Percentiles rank a stretch among this genome's conserved stretches.
phyloP scores from a whole-genome alignment of 1,140 invertebrate species.

The Drosophila watanabei region DNA sequence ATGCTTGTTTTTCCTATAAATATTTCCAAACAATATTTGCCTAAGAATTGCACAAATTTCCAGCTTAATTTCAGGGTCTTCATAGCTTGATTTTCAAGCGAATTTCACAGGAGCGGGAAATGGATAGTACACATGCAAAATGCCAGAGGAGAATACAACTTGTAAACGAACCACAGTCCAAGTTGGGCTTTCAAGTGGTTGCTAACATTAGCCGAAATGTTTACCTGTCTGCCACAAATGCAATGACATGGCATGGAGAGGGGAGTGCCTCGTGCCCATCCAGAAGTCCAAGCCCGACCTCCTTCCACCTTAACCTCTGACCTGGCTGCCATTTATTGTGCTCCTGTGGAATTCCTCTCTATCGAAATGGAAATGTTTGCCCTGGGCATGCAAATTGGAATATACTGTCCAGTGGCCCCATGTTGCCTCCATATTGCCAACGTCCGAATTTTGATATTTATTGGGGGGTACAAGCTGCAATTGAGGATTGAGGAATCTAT shows the following conservation, averaged over 20 bases:
- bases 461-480: slow-evolving; percentile 27
- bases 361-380: slow-evolving; percentile 21
- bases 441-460: slow-evolving; percentile 33
- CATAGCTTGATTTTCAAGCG: neutral
- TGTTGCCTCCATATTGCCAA: neutral
- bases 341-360: slow-evolving; percentile 10
- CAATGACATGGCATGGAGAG: slow-evolving; percentile 3
- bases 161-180: slow-evolving; percentile 10
- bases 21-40: slow-evolving; percentile 62
- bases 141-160: neutral
- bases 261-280: neutral
- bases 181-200: slow-evolving; percentile 22
- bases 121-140: neutral
- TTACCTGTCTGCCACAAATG: slow-evolving; percentile 35
- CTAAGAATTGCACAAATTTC: slow-evolving; percentile 42
- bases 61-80: neutral
- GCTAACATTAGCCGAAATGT: slow-evolving; percentile 15
- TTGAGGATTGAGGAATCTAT: slow-evolving; percentile 21
- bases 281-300: neutral
- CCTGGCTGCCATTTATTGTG: slow-evolving; percentile 7
- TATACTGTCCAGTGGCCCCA: slow-evolving; percentile 20
- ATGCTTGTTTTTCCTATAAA: neutral
- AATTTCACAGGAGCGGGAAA: neutral
- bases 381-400: slow-evolving; percentile 32
- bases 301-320: neutral